phyloP scores from a whole-genome alignment of 1,140 invertebrate species.

The Drosophila rufa region DNA sequence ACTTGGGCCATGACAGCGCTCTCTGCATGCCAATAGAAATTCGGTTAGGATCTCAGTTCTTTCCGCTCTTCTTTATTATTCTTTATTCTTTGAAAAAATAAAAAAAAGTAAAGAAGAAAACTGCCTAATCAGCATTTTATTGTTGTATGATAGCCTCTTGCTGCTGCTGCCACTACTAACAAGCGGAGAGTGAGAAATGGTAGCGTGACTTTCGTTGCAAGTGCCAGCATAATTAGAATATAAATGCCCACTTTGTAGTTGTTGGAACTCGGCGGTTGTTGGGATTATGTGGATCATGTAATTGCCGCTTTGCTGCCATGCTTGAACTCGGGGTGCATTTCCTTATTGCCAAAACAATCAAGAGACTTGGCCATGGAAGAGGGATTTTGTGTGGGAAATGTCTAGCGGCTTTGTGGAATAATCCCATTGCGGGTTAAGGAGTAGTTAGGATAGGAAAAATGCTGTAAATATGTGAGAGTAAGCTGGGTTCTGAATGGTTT shows the following conservation, averaged over 20 bases:
- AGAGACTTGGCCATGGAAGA: conserved; percentile 56
- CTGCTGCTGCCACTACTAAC: conserved; percentile 31
- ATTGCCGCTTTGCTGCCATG: conserved; percentile 35
- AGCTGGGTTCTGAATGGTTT: not conserved
- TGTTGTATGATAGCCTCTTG: conserved; percentile 25
- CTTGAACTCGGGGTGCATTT: conserved; percentile 47
- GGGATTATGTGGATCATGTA: conserved; percentile 50
- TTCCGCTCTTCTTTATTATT: conserved; percentile 26
- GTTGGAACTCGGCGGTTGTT: conserved; percentile 35
- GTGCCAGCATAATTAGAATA: conserved; percentile 74
- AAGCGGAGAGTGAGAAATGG: conserved; percentile 43
- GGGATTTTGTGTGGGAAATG: conserved; percentile 11
- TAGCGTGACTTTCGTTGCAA: conserved; percentile 69
- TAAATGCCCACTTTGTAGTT: conserved; percentile 71
- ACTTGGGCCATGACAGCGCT: conserved; percentile 58
- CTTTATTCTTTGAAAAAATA: conserved; percentile 32
- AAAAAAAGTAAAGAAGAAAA: conserved; percentile 18
- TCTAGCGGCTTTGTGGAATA: conserved; percentile 1
- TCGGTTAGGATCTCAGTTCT: conserved; percentile 38
- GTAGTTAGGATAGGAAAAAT: not conserved
- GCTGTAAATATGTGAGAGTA: conserved; percentile 1
- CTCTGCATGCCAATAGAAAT: conserved; percentile 60
- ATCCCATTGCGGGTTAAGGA: conserved; percentile 2
- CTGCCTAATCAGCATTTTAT: conserved; percentile 72
- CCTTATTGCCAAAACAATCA: conserved; percentile 61